Evolutionary conservation across 2,113 vertebrate species (phyloP).

Genomic region (Cebus imitator): DNA sequence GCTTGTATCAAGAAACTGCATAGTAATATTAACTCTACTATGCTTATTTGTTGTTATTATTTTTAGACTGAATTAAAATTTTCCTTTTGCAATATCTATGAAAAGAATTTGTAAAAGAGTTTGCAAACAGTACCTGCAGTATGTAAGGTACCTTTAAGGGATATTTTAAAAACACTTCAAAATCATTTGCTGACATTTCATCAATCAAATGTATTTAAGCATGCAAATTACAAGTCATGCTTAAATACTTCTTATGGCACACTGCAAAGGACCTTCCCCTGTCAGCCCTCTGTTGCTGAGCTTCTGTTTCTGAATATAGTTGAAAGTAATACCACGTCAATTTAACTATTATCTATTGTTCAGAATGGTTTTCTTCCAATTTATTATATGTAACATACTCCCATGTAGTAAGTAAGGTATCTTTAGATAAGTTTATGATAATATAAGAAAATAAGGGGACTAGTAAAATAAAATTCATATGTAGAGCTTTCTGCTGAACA

Average conservation of each 20-base stretch:
- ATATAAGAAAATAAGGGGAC: neutral
- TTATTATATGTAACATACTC: neutral
- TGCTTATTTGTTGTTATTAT: constrained; percentile 1
- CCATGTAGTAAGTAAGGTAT: neutral
- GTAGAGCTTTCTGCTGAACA: neutral
- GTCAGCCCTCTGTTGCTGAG: neutral
- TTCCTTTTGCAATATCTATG: neutral
- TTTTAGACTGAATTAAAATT: neutral
- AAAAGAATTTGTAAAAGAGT: neutral
- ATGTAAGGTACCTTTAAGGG: neutral
- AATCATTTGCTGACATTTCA: constrained; percentile 43
- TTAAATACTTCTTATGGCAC: constrained; percentile 12
- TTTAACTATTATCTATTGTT: constrained; percentile 36
- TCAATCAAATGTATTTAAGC: neutral
- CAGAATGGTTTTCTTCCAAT: neutral
- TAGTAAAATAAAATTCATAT: neutral
- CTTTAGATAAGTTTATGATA: neutral
- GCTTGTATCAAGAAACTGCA: neutral
- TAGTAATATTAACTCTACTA: neutral
- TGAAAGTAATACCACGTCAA: constrained; percentile 8
- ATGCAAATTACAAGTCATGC: constrained; percentile 26
- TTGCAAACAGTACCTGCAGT: neutral
- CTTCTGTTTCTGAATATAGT: neutral
- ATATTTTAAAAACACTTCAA: constrained; percentile 32
- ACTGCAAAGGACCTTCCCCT: neutral